Conservation (phyloP, 1,140 invertebrate species). For the Parasteatoda tepidariorum region DNA sequence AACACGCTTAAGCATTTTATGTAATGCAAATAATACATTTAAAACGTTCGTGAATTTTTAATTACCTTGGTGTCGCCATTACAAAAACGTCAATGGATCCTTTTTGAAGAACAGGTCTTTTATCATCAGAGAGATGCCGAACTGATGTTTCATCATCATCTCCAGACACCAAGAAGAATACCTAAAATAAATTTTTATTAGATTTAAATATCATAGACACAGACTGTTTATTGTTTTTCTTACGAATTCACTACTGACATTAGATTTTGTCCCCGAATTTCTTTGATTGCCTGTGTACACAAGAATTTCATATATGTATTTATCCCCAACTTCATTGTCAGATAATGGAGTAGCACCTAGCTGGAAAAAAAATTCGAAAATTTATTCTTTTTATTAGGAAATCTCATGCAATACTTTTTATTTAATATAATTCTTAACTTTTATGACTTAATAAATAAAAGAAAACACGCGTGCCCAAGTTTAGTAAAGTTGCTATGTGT, state of each 20-base stretch:
- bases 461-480: too few species aligned
- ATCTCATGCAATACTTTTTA: too few species aligned
- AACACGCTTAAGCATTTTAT: too few species aligned
- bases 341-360: constrained; percentile 70
- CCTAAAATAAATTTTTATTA: constrained; percentile 65
- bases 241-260: constrained; percentile 65
- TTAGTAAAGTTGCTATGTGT: too few species aligned
- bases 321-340: constrained; percentile 71
- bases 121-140: constrained; percentile 68
- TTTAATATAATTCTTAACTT: too few species aligned
- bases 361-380: constrained; percentile 62
- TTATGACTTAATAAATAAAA: too few species aligned
- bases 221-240: neutral
- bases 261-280: constrained; percentile 72
- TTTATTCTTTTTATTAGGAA: too few species aligned
- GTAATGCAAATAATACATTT: too few species aligned
- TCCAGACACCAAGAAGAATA: constrained; percentile 72
- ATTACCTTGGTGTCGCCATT: constrained; percentile 70
- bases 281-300: constrained; percentile 72
- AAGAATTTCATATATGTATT: constrained; percentile 73
- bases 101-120: constrained; percentile 69
- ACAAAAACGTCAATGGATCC: constrained; percentile 71
- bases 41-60: too few species aligned
- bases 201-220: neutral
- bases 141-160: constrained; percentile 72